Conservation (phyloP, 2,888 invertebrate species). For the Clistopyga incitator region DNA sequence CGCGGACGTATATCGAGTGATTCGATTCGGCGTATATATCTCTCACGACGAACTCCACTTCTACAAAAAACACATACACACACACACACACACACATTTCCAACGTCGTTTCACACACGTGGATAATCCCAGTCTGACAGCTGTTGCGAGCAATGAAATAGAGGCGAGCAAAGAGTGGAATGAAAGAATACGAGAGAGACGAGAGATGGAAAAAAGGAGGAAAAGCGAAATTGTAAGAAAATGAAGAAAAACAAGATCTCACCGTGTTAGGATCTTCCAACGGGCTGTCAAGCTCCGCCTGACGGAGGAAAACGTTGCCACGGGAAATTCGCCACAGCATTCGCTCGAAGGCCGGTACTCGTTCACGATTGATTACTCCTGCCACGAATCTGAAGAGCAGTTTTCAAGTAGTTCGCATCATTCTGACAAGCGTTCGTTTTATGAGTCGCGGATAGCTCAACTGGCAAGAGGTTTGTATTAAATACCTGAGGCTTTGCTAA, state of each 20-base stretch:
- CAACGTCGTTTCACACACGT: neutral
- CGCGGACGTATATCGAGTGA: neutral
- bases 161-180: conserved; percentile 12
- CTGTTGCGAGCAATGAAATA: conserved; percentile 25
- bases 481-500: neutral
- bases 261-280: conserved; percentile 94
- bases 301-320: conserved; percentile 95
- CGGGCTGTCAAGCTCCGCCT: conserved; percentile 93
- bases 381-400: conserved; percentile 91
- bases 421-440: conserved; percentile 14
- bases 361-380: conserved; percentile 95
- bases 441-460: neutral
- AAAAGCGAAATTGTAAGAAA: conserved; percentile 24
- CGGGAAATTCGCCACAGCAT: conserved; percentile 97
- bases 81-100: neutral
- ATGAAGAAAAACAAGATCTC: conserved; percentile 76
- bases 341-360: conserved; percentile 95
- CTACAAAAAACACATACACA: no score
- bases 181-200: conserved; percentile 34
- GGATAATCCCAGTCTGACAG: conserved; percentile 36
- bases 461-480: neutral
- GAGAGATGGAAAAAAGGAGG: conserved; percentile 11
- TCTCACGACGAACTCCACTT: conserved; percentile 9
- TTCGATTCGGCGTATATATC: neutral
- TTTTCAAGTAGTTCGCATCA: conserved; percentile 46